Evolutionary conservation across 2,797 vertebrate genomes (phyloP).

Genomic region (Jordanella pulchra): DNA sequence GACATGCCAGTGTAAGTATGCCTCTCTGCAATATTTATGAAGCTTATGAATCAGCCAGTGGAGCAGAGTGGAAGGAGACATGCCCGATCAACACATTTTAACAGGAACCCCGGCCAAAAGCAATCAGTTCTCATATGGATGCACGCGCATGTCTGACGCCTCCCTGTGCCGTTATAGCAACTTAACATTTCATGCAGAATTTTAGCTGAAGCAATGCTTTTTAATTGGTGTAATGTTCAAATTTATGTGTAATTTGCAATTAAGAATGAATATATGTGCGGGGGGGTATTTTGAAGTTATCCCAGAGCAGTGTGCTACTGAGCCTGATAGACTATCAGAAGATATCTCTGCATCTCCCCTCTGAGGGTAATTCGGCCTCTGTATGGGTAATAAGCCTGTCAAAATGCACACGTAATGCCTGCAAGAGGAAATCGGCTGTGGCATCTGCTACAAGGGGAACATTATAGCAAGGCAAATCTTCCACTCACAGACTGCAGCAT

Average conservation of each 20-base stretch:
- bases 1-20: slow-evolving; percentile 44
- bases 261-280: slow-evolving; percentile 20
- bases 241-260: slow-evolving; percentile 27
- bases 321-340: slow-evolving; percentile 26
- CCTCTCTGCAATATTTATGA: slow-evolving; percentile 50
- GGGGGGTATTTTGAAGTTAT: slow-evolving; percentile 12
- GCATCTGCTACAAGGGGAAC: slow-evolving; percentile 50
- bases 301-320: slow-evolving; percentile 7
- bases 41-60: slow-evolving; percentile 46
- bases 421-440: slow-evolving; percentile 37
- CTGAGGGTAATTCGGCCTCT: slow-evolving; percentile 30
- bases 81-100: slow-evolving; percentile 54
- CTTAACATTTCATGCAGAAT: slow-evolving; percentile 38
- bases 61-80: slow-evolving; percentile 40
- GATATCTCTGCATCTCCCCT: slow-evolving; percentile 33
- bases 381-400: slow-evolving; percentile 55
- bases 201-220: slow-evolving; percentile 19
- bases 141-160: slow-evolving; percentile 17
- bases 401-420: slow-evolving; percentile 37
- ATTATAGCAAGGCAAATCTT: slow-evolving; percentile 59
- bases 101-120: slow-evolving; percentile 33
- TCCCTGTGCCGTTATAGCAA: slow-evolving; percentile 10
- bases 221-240: slow-evolving; percentile 11
- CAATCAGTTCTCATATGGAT: slow-evolving; percentile 24
- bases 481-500: slow-evolving; percentile 58